Conservation (phyloP, 2,797 vertebrate genomes). For the Platyrinchus mystaceus region DNA sequence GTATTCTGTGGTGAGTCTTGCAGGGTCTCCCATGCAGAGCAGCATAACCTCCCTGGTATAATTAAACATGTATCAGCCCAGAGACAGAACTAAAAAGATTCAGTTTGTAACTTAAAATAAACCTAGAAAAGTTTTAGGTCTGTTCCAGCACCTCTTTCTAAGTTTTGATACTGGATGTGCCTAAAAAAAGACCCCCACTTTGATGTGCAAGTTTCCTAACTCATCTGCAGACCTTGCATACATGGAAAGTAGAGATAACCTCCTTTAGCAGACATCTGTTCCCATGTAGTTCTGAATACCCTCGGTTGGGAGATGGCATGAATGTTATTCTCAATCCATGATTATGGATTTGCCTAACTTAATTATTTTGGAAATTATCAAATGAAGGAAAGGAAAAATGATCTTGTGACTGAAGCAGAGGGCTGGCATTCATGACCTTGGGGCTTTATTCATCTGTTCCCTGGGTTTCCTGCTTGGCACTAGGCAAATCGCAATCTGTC, state of each 20-base stretch:
- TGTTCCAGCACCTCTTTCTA: not conserved
- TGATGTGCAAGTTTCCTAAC: not conserved
- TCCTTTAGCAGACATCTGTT: not conserved
- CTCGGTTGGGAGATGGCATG: not conserved
- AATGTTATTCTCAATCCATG: not conserved
- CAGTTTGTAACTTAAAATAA: not conserved
- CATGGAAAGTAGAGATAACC: not conserved
- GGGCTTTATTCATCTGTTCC: not conserved
- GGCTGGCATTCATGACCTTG: not conserved
- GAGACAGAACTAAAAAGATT: not conserved
- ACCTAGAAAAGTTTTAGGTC: not conserved
- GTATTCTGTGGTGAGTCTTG: accelerated
- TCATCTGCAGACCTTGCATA: not conserved
- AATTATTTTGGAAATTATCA: not conserved
- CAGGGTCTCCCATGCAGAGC: not conserved
- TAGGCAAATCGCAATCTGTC: not conserved
- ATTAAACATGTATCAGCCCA: not conserved
- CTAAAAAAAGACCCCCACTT: not conserved
- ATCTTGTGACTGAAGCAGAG: not conserved
- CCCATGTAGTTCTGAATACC: not conserved
- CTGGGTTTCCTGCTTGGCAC: not conserved
- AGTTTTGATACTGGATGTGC: not conserved
- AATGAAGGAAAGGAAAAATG: not conserved
- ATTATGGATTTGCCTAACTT: not conserved
- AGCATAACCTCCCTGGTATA: not conserved